Base-by-base conservation (phyloP, 2,888 invertebrate genomes). In the Lysandra bellargus region DNA sequence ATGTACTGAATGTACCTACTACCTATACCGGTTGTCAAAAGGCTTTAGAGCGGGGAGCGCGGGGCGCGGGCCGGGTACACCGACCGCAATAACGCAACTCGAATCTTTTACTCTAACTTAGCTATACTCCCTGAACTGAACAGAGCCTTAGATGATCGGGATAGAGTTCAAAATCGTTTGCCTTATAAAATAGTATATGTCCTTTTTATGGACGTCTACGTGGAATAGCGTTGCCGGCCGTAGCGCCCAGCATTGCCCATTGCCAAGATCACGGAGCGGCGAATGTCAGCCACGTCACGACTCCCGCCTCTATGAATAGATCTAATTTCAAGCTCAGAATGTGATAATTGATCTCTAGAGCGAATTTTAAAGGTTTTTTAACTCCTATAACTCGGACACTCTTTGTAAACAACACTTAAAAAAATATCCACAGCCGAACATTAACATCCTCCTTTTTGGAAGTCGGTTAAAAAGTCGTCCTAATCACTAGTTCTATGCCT, bases 181-280 rank as follows among this genome's bases (percentile, higher is more conserved):
- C 4, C 5, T n/a, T 17, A 49, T 23, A 53, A 0, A 44, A 69
- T 78, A 80, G 40, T 64, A 75, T 79, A 30, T 60, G 61, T 61
- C 17, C 57, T 78, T 79, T 79, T 80, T 23, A 6, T 57, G 40
- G 14, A 60, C 60, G n/a, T 40, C 14, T 12, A 4, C 33, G 69
- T 69, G 79, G 80, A 76, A 80, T 82, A 82, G 84, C 83, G 87
- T 88, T 87, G 89, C 89, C 88, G 88, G 86, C 87, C 87, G 83
- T 82, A 84, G 85, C 83, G 83, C 83, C 82, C 91, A 89, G 89
- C 95, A 95, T 92, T 95, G 95, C 95, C 92, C 95, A 95, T 93
- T 95, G 95, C 95, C 95, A 95, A 95, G 95, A 95, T 95, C 95
- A 95, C 93, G 95, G 95, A 89, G 91, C 90, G 86, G 92, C 93